Conservation (phyloP, 2,113 vertebrate genomes). For the Hippocampus guttulatus region DNA sequence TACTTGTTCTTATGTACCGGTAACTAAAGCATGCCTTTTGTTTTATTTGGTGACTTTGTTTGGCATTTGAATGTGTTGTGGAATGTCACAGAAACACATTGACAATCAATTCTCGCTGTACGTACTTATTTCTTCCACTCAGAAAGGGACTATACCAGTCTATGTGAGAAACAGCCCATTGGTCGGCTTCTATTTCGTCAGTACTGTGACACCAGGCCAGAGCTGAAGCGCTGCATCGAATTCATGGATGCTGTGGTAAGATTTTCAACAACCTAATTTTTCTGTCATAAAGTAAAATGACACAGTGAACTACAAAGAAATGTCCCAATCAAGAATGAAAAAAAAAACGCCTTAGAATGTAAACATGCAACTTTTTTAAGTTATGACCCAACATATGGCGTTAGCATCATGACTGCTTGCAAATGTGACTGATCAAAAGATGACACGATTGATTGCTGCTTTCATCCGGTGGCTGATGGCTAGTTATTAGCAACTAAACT, state of each 20-base stretch:
- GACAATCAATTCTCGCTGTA: not conserved
- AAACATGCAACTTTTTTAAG: too few species aligned
- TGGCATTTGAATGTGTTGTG: not conserved
- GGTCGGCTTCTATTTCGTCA: conserved; percentile 88
- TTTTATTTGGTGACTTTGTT: not conserved
- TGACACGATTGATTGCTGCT: not conserved
- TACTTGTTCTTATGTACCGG: too few species aligned
- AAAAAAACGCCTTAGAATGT: too few species aligned
- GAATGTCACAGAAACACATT: not conserved
- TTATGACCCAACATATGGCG: too few species aligned
- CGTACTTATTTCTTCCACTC: conserved; percentile 8
- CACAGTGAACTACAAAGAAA: too few species aligned
- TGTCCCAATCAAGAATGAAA: too few species aligned
- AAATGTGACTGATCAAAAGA: too few species aligned
- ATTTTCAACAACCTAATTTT: not conserved
- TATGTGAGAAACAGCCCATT: conserved; percentile 89
- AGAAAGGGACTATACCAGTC: conserved; percentile 85
- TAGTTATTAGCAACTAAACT: too few species aligned
- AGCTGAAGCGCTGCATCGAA: conserved; percentile 80
- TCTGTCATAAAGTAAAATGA: not conserved
- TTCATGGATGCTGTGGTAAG: conserved; percentile 91
- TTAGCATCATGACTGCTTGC: not conserved
- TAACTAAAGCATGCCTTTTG: not conserved
- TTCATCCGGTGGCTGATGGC: not conserved
- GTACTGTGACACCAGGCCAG: conserved; percentile 81